Base-by-base conservation (phyloP, 2,888 invertebrate species). In the Blomia tropicalis region DNA sequence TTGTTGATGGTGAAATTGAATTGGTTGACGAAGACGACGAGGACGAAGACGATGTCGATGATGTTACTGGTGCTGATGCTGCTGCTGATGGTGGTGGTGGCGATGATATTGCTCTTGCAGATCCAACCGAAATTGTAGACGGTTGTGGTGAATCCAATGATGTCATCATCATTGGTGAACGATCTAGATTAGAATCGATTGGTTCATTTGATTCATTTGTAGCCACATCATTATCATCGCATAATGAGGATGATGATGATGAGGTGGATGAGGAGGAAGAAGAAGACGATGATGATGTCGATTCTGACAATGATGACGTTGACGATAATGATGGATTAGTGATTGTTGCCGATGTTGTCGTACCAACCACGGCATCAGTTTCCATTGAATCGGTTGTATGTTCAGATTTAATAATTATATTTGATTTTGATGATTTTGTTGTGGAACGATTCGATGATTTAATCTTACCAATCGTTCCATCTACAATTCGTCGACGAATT, bases 401-500 rank as follows among this genome's bases (percentile, higher is more conserved):
- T n/a, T 47, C 23, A 19, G 7, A 7, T 11, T 19, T 47, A 11
- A 7, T 19, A 7, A n/a, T 11, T 11, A 7, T n/a, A n/a, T 47
- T 27, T 22, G 11, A 19, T 11, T n/a, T 27, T 7, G 7, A 11
- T 23, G 29, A 27, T 31, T 47, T 22, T 41, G 41, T 41, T 41
- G 41, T 41, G 14, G 41, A n/a, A 14, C 11, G 19, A 11, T 4
- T 14, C 17, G 3, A 25, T 47, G 47, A 36, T 25, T 47, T 47
- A 23, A 23, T 23, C 22, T 47, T 47, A 2, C 30, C 56, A 2
- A 56, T 30, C 2, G 56, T 30, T n/a, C 25, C 31, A 11, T 56
- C 51, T 14, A 47, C 56, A 36, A 56, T 56, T 29, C 56, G 25
- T 22, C 56, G 4, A 19, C 56, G 56, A 56, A 56, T 27, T 56